Base-by-base conservation (phyloP, 2,888 invertebrate genomes). In the Drosophila putrida region DNA sequence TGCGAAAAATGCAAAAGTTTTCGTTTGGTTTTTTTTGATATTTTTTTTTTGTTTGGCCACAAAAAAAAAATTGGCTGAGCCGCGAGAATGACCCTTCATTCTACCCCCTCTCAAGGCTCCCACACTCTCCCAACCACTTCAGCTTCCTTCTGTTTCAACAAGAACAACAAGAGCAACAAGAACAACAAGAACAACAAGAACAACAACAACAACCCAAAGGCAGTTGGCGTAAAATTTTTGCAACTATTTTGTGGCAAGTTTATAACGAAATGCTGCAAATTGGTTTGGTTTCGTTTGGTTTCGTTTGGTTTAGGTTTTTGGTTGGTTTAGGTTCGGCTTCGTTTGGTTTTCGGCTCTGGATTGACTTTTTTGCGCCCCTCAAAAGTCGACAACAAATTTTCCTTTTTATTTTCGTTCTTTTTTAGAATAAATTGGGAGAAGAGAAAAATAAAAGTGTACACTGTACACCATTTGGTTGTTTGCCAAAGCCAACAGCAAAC, bases 191-290 rank as follows among this genome's bases (percentile, higher is more conserved):
- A 33, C n/a, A 46, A 25, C 11, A 67, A 11, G 41, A 51, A 31
- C 54, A 69, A 55, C 39, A 67, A 51, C 51, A 57, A 55, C 36
- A 51, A 47, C 35, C 47, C 53, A 73, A 68, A 59, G 50, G 58
- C 41, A 50, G 53, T 33, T 43, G 36, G 36, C 41, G 53, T 41
- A 58, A 20, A 61, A 73, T 73, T 64, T 67, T 70, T 68, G 72
- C 69, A 82, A 80, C 80, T 80, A 78, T 85, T 72, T 75, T 63
- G 76, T 72, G 72, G 67, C 63, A 66, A 59, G 78, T 70, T 69
- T 70, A 78, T 76, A 74, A 70, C 75, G 69, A 70, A 85, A 70
- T 60, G 64, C 80, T 77, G 80, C 83, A 86, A 81, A 81, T 85
- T 85, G 86, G 83, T 85, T 82, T 60, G 82, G 67, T 55, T 62